These are phyloP conservation scores for Pituophis catenifer DNA, from an alignment of 2,113 vertebrate genomes.

Conservation along the genomic window DNA sequence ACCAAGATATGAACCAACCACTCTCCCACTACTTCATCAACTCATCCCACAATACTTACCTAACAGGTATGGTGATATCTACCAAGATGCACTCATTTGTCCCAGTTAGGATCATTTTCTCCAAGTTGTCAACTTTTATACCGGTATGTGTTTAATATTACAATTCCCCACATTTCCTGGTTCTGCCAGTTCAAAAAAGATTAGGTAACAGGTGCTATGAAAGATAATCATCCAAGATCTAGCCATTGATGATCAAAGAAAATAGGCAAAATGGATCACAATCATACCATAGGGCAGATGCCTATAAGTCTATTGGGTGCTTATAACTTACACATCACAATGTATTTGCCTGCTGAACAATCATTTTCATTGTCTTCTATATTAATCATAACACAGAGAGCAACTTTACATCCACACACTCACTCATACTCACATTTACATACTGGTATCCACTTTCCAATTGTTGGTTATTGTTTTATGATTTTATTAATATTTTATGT, in stretches of 20 bases:
- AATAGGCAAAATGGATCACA: background rate
- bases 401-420: background rate
- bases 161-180: background rate
- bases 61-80: slow-evolving; percentile 78
- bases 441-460: background rate
- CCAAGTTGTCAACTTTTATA: background rate
- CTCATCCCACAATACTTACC: slow-evolving; percentile 97
- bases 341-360: background rate
- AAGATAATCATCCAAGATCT: background rate
- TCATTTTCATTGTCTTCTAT: background rate
- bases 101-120: background rate
- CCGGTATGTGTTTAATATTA: background rate
- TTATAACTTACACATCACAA: background rate
- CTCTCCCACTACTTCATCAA: slow-evolving; percentile 94
- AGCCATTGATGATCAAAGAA: background rate
- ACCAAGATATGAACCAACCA: slow-evolving; percentile 92
- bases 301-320: background rate
- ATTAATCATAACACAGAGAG: background rate
- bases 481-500: background rate
- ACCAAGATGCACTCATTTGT: background rate
- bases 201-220: background rate
- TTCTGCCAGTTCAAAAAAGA: background rate
- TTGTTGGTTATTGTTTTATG: background rate
- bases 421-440: background rate
- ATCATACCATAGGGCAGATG: background rate